Conservation (phyloP, 2,113 vertebrate genomes). For the Neodontobutis hainanensis region DNA sequence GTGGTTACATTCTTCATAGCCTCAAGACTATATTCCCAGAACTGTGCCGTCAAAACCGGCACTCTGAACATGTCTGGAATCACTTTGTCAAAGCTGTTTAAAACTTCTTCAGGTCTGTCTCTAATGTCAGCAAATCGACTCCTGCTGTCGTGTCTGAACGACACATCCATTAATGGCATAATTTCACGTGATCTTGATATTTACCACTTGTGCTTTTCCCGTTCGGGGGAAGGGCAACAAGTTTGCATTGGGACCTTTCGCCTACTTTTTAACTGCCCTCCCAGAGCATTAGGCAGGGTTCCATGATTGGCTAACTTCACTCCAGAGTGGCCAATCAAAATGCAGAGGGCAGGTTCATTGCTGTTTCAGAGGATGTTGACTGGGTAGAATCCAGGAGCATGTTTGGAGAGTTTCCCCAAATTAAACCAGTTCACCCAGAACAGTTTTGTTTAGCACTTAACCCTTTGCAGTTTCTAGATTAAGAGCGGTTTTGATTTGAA, state of each 20-base stretch:
- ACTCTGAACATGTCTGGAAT: background rate
- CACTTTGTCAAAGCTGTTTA: too few species aligned
- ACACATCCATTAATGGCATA: too few species aligned
- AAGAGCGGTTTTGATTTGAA: too few species aligned
- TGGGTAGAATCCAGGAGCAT: conserved; percentile 25
- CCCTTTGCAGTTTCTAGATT: background rate
- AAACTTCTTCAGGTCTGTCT: too few species aligned
- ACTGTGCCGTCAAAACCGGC: conserved; percentile 20
- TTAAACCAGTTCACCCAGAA: background rate
- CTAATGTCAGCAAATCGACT: too few species aligned
- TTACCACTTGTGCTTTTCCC: conserved; percentile 14
- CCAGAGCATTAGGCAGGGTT: conserved; percentile 9
- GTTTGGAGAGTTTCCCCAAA: conserved; percentile 3
- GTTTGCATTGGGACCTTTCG: conserved; percentile 73
- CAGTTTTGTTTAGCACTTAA: conserved; percentile 1
- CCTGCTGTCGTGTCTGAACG: too few species aligned
- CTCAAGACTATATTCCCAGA: background rate
- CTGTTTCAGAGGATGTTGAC: conserved; percentile 12
- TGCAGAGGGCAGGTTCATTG: conserved; percentile 23
- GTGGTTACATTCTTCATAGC: conserved; percentile 19
- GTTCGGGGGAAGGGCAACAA: conserved; percentile 49
- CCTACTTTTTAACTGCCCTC: conserved; percentile 59
- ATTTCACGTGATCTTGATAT: conserved; percentile 36
- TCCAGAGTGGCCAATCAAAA: conserved; percentile 59
- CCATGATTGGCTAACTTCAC: conserved; percentile 54